Base-by-base conservation (phyloP, 2,888 invertebrate genomes). In the Acanthosoma haemorrhoidale region DNA sequence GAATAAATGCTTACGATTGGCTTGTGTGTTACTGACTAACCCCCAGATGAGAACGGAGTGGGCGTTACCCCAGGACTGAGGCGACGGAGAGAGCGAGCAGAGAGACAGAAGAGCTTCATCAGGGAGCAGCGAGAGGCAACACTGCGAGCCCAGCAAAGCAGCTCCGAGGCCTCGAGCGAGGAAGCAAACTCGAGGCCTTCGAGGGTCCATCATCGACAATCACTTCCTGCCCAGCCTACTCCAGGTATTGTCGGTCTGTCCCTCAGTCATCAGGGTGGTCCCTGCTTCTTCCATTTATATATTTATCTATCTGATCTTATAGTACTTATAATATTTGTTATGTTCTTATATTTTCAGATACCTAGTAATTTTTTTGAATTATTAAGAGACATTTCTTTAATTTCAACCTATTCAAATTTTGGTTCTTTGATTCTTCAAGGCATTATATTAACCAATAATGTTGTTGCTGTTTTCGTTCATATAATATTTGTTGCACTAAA, bases 91-190 rank as follows among this genome's bases (percentile, higher is more conserved):
- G 77, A 77, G 75, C 85, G 94, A 74, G 92, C 88, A 58, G 92
- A 92, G 76, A 84, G 94, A 73, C 93, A 94, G 78, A 87, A 91
- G 69, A 90, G 89, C 78, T 91, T 92, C 77, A 88, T 92, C 77
- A 86, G 87, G 77, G 92, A 93, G 77, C 93, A 90, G 78, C 43
- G 69, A 21, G 71, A 73, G 43, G 69, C 68, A 13, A 67, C 68
- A 2, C 31, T 68, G 4, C 32, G 59, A 25, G 68, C 36, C 29
- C 67, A 63, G 13, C 39, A 21, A 9, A 66, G 29, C 36, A 43
- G 58, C 29, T 70, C 70, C 1, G 60, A 32, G 4, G 41, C 59
- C 31, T 66, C 66, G 1, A 51, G 66, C 6, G 66, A 66, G 29
- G 66, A 66, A 11, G 41, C 66, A 11, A 18, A 15, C 5, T 29